Percentiles rank a stretch among this genome's conserved stretches.
These are phyloP conservation scores for Ophiodon elongatus DNA, from an alignment of 2,113 vertebrate genomes.

Conservation along the genomic window DNA sequence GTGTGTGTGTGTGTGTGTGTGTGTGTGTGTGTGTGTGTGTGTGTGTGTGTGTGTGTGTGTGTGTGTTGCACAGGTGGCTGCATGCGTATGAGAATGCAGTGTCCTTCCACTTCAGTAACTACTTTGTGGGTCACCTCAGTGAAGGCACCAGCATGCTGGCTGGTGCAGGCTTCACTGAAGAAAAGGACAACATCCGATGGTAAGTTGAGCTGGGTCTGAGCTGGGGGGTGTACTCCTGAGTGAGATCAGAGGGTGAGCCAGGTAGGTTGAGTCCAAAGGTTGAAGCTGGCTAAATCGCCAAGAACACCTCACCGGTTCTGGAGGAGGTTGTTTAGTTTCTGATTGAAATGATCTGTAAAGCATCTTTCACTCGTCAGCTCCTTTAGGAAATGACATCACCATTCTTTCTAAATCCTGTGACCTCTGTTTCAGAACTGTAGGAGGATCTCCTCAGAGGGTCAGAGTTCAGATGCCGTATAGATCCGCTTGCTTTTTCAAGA, in stretches of 20 bases:
- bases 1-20: conserved; percentile 24
- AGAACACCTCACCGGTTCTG: neutral
- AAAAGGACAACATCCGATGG: conserved; percentile 90
- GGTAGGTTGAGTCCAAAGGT: neutral
- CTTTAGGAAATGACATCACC: neutral
- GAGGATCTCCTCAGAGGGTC: no score
- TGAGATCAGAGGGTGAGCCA: neutral
- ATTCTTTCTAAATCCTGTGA: neutral
- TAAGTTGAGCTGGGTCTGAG: conserved; percentile 54
- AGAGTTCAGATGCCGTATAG: no score
- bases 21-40: conserved; percentile 21
- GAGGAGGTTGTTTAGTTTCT: neutral
- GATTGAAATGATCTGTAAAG: neutral
- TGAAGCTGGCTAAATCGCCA: neutral
- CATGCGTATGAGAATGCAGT: conserved; percentile 90
- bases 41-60: conserved; percentile 23
- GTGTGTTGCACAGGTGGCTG: conserved; percentile 86
- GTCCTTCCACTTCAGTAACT: conserved; percentile 96
- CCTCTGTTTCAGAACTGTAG: neutral
- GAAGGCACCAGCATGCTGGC: conserved; percentile 88
- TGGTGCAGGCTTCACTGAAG: conserved; percentile 88
- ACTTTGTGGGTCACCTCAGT: conserved; percentile 93
- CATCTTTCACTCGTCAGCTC: neutral
- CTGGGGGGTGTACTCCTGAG: neutral
- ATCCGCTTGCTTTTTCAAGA: no score